Percentiles rank a stretch among this genome's conserved stretches.
These are phyloP conservation scores for Laupala kohalensis DNA, from an alignment of 1,140 invertebrate species.

Conservation along the genomic window DNA sequence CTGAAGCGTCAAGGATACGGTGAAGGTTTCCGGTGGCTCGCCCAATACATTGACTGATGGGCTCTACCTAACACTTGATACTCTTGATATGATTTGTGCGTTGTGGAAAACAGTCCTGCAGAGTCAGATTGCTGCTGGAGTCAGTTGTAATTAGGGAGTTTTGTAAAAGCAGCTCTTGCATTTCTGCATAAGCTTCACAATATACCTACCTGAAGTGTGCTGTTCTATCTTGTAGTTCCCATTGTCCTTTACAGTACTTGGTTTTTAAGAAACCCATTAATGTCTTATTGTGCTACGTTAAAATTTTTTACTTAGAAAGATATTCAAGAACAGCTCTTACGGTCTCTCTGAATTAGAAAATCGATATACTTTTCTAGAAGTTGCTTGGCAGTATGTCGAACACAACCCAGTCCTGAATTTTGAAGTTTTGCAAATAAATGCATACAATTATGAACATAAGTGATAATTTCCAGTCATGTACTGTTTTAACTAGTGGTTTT, in stretches of 20 bases:
- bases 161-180: not conserved
- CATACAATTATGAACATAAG: not conserved
- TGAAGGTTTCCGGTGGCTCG: slow-evolving; percentile 98
- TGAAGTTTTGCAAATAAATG: not conserved
- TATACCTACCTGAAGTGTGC: not conserved
- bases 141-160: not conserved
- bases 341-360: not conserved
- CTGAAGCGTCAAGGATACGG: slow-evolving; percentile 98
- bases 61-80: not conserved
- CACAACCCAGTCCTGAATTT: not conserved
- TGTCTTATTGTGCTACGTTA: not conserved
- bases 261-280: not conserved
- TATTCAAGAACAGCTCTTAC: not conserved
- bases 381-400: not conserved
- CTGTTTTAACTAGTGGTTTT: not conserved
- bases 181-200: not conserved
- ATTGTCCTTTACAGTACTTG: not conserved
- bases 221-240: not conserved
- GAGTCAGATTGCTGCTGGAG: not conserved
- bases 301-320: not conserved
- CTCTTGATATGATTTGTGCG: not conserved
- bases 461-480: not conserved
- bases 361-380: not conserved
- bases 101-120: not conserved
- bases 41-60: slow-evolving; percentile 89